Percentiles rank a stretch among this genome's conserved stretches.
phyloP scores from a whole-genome alignment of 2,797 vertebrate genomes.

The Moxostoma hubbsi region DNA sequence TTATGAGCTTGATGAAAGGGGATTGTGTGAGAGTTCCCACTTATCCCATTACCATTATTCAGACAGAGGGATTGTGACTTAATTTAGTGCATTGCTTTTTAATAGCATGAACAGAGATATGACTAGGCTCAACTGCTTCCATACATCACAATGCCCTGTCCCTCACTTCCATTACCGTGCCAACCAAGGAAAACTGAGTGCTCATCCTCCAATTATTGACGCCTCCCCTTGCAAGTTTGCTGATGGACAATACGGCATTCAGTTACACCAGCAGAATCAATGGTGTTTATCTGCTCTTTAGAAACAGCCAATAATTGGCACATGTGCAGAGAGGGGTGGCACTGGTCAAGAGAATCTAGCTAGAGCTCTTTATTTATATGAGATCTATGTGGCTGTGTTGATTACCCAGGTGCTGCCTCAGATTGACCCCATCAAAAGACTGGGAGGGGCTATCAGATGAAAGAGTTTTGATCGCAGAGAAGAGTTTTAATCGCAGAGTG shows the following conservation, averaged over 20 bases:
- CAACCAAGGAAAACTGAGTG: slow-evolving; percentile 59
- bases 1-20: slow-evolving; percentile 60
- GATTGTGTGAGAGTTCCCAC: slow-evolving; percentile 69
- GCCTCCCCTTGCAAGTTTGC: slow-evolving; percentile 66
- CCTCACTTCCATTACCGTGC: slow-evolving; percentile 60
- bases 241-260: slow-evolving; percentile 69
- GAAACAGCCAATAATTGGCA: slow-evolving; percentile 72
- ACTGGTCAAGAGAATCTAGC: slow-evolving; percentile 61
- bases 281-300: slow-evolving; percentile 76
- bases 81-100: slow-evolving; percentile 76
- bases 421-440: slow-evolving; percentile 9
- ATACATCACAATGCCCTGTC: slow-evolving; percentile 57
- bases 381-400: slow-evolving; percentile 68
- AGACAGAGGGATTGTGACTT: slow-evolving; percentile 71
- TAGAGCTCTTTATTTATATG: slow-evolving; percentile 69
- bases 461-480: neutral
- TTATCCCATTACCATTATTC: slow-evolving; percentile 66
- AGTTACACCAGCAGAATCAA: slow-evolving; percentile 73
- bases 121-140: slow-evolving; percentile 61
- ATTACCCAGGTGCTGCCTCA: slow-evolving; percentile 44
- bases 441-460: neutral
- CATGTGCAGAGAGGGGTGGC: slow-evolving; percentile 56
- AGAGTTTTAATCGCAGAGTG: neutral
- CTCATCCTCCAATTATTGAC: slow-evolving; percentile 67
- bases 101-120: slow-evolving; percentile 72